These are phyloP conservation scores for Botia kubotai DNA, from an alignment of 2,797 vertebrate species.

Conservation along the genomic window DNA sequence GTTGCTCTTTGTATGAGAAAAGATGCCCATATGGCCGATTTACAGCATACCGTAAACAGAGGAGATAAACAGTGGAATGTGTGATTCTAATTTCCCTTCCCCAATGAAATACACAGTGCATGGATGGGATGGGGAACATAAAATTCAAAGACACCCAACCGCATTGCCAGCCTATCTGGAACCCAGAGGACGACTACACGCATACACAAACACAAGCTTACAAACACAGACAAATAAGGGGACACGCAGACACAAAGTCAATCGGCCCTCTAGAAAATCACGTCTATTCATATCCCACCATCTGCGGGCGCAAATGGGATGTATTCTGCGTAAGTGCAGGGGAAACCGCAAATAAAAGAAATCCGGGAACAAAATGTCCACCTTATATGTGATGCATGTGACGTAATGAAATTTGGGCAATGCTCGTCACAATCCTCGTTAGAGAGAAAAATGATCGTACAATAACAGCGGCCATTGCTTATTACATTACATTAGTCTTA, in stretches of 20 bases:
- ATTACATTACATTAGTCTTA: constrained; percentile 37
- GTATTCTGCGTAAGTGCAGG: constrained; percentile 41
- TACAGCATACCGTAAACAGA: constrained; percentile 44
- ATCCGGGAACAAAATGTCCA: constrained; percentile 50
- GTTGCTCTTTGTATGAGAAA: constrained; percentile 28
- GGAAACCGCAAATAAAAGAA: constrained; percentile 56
- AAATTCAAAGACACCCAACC: constrained; percentile 23
- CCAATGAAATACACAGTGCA: constrained; percentile 32
- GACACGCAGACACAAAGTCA: constrained; percentile 33
- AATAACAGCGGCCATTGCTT: constrained; percentile 40
- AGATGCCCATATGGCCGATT: constrained; percentile 46
- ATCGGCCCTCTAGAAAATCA: constrained; percentile 49
- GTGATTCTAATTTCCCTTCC: constrained; percentile 48
- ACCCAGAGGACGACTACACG: neutral
- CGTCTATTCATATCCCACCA: constrained; percentile 60
- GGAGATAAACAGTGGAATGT: constrained; percentile 39
- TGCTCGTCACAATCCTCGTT: constrained; percentile 33
- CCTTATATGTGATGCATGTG: constrained; percentile 41
- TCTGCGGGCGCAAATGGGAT: constrained; percentile 54
- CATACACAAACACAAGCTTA: constrained; percentile 2
- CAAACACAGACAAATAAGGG: constrained; percentile 23
- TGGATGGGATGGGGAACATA: constrained; percentile 28
- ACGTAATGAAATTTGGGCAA: constrained; percentile 40
- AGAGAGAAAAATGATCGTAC: constrained; percentile 39
- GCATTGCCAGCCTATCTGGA: constrained; percentile 26